Base-by-base conservation (phyloP, 2,888 invertebrate genomes). In the Ligdia adustata region DNA sequence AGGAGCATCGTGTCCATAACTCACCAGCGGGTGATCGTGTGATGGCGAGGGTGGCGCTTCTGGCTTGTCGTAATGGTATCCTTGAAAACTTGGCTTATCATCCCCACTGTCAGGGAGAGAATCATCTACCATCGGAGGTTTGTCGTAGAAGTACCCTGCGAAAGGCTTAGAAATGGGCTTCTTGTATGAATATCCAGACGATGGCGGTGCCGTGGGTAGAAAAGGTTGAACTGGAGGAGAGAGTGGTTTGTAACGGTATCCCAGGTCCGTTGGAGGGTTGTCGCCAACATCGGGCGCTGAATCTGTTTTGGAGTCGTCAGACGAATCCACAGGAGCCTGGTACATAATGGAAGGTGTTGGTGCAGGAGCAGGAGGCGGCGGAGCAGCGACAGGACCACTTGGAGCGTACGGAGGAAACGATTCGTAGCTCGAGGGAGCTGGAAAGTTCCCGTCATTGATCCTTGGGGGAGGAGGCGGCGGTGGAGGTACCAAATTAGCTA, bases 391-490 rank as follows among this genome's bases (percentile, higher is more conserved):
- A 3, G 53, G 44, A 3, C 28, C 39, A 22, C 40, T 46, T 3
- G 80, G 72, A 18, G 80, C 70, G 46, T 82, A 88, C 0, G 90
- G 89, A 24, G 90, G 90, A 54, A 88, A 90, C 1, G 86, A 80
- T 37, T 89, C 88, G 47, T 89, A 89, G 35, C 54, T 83, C 6
- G 66, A 65, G 3, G 89, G 87, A 20, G 67, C 59, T 38, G 85
- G 85, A 44, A 87, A 85, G 56, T 82, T 79, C 31, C 75, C 71
- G 12, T 68, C 78, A 9, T 75, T 72, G 2, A 66, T 26, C 50
- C 75, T 55, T 7, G 84, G 80, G 2, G 77, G 64, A 1, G 80
- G 78, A 0, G 79, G 82, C 6, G 79, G 82, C 2, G 84, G 84
- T 0, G 85, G 85, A 1, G 86, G 86, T 0, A 83, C 79, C 22